These are phyloP conservation scores for Atherinosoma microstoma DNA, from an alignment of 2,797 vertebrate species.

Conservation along the genomic window DNA sequence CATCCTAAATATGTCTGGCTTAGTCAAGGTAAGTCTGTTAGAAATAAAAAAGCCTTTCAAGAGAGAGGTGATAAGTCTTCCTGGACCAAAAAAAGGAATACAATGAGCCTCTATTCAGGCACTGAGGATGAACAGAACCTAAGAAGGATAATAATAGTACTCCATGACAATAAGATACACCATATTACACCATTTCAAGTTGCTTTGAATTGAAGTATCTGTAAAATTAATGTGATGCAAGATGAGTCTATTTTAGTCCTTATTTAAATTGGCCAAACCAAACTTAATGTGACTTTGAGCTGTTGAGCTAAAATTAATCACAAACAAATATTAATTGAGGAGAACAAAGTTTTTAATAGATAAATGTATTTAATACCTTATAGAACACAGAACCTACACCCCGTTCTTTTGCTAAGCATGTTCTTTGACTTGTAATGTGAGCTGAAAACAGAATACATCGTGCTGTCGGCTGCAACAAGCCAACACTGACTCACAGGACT, in stretches of 20 bases:
- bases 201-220: too few species aligned
- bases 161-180: too few species aligned
- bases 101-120: too few species aligned
- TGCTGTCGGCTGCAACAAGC: slow-evolving; percentile 6
- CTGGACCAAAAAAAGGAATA: too few species aligned
- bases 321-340: background rate
- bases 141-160: too few species aligned
- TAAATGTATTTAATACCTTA: background rate
- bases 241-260: too few species aligned
- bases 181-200: too few species aligned
- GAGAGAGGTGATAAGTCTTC: too few species aligned
- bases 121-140: too few species aligned
- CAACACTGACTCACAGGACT: slow-evolving; percentile 60
- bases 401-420: slow-evolving; percentile 9
- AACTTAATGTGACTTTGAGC: background rate
- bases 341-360: background rate
- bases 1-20: background rate
- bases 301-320: background rate
- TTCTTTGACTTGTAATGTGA: slow-evolving; percentile 16
- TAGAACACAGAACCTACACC: background rate
- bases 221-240: too few species aligned
- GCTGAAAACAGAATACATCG: slow-evolving; percentile 21
- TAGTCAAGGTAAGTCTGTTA: too few species aligned
- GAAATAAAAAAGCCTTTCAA: too few species aligned
- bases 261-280: background rate